Evolutionary conservation across 2,113 vertebrate species (phyloP).

Genomic region (Cyprinodon variegatus): DNA sequence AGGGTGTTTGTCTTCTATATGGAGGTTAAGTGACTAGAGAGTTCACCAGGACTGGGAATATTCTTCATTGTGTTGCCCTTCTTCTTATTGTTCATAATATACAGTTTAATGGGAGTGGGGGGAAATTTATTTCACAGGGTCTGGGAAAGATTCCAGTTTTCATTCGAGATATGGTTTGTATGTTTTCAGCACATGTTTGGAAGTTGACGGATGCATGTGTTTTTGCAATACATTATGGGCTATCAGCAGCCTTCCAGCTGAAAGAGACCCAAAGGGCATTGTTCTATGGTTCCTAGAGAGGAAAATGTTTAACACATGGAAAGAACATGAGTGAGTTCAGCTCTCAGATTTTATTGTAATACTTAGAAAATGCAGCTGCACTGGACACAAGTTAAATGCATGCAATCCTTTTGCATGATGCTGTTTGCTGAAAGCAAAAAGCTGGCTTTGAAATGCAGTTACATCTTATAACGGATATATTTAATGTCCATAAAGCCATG

Average conservation of each 20-base stretch:
- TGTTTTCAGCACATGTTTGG: slow-evolving; percentile 20
- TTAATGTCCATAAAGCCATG: neutral
- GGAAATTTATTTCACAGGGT: slow-evolving; percentile 10
- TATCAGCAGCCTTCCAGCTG: slow-evolving; percentile 19
- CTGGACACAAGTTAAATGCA: neutral
- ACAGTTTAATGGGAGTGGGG: neutral
- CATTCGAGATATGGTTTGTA: slow-evolving; percentile 22
- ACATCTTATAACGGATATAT: neutral
- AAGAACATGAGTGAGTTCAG: slow-evolving; percentile 2
- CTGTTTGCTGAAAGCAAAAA: neutral
- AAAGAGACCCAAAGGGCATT: slow-evolving; percentile 14
- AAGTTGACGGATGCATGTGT: slow-evolving; percentile 32
- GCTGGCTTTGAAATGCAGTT: too few species aligned
- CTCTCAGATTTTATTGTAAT: slow-evolving; percentile 8
- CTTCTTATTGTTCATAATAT: slow-evolving; percentile 33
- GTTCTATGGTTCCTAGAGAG: slow-evolving; percentile 37
- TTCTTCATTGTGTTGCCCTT: slow-evolving; percentile 13
- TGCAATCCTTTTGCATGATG: neutral
- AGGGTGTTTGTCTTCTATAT: slow-evolving; percentile 23
- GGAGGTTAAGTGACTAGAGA: slow-evolving; percentile 23
- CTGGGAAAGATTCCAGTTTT: slow-evolving; percentile 32
- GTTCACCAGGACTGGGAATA: slow-evolving; percentile 6
- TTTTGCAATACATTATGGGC: slow-evolving; percentile 39
- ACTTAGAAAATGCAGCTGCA: neutral
- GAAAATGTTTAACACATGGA: slow-evolving; percentile 19